phyloP scores from a whole-genome alignment of 2,797 vertebrate genomes.

The Melanotaenia nigrans region DNA sequence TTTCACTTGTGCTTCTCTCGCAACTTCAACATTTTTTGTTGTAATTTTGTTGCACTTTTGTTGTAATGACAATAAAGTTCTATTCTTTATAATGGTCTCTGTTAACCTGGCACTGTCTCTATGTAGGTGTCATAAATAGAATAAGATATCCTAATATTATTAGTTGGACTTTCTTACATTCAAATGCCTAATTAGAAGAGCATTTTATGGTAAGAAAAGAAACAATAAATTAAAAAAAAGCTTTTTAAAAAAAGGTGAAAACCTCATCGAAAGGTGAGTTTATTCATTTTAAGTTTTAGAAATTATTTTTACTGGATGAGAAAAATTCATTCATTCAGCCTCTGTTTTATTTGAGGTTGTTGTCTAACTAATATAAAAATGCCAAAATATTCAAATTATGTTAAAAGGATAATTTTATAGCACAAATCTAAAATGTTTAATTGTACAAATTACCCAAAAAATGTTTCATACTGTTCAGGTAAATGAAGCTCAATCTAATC shows the following conservation, averaged over 20 bases:
- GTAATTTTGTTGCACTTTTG: no score
- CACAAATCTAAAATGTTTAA: slow-evolving; percentile 1
- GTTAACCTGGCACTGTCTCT: neutral
- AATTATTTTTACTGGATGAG: neutral
- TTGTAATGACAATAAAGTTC: no score
- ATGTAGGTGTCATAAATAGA: neutral
- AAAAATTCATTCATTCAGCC: neutral
- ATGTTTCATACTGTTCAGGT: neutral
- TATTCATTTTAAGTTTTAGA: neutral
- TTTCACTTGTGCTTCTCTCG: neutral
- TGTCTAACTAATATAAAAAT: slow-evolving; percentile 1
- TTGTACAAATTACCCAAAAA: neutral
- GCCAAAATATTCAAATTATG: neutral
- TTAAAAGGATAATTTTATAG: neutral
- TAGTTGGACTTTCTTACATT: neutral
- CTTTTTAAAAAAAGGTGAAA: neutral
- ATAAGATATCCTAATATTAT: neutral
- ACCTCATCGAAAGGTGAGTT: neutral
- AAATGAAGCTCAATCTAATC: neutral
- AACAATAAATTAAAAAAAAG: no score
- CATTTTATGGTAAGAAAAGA: neutral
- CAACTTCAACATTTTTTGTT: neutral
- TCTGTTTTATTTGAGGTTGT: neutral
- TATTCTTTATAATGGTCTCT: neutral
- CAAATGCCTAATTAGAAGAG: neutral